Conservation (phyloP, 2,113 vertebrate species). For the Aleadryas rufinucha region DNA sequence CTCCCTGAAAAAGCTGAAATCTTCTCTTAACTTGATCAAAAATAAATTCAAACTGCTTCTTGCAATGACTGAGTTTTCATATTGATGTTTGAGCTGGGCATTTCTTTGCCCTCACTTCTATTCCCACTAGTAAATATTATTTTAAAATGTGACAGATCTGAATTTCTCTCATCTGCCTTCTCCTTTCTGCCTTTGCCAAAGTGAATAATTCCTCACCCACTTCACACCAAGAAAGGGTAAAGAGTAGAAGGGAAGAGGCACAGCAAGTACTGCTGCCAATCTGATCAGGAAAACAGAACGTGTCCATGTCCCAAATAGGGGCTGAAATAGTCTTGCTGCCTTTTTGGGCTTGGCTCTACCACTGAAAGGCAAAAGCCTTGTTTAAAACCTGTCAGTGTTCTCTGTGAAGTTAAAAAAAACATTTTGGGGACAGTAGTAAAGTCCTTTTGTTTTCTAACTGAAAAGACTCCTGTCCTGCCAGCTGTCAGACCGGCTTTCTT, state of each 20-base stretch:
- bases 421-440: background rate
- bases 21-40: background rate
- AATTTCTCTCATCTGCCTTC: slow-evolving; percentile 23
- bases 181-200: slow-evolving; percentile 24
- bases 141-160: background rate
- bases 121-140: slow-evolving; percentile 24
- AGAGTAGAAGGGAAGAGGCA: slow-evolving; percentile 37
- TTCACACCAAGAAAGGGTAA: slow-evolving; percentile 61
- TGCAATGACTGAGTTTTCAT: background rate
- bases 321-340: slow-evolving; percentile 39
- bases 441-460: background rate
- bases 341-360: slow-evolving; percentile 35
- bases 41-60: background rate
- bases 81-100: background rate
- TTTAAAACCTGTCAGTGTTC: slow-evolving; percentile 16
- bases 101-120: background rate
- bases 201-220: background rate
- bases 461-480: background rate
- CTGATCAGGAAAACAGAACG: slow-evolving; percentile 30
- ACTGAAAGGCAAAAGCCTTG: background rate
- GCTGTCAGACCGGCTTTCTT: background rate
- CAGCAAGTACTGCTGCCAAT: slow-evolving; percentile 7
- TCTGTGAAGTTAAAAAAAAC: background rate
- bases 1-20: background rate
- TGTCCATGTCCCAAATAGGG: slow-evolving; percentile 60